A percentile compares a stretch with the other conserved stretches of the same genome.
Evolutionary conservation across 2,888 invertebrate genomes (phyloP).

Genomic region (Apotomis betuletana): DNA sequence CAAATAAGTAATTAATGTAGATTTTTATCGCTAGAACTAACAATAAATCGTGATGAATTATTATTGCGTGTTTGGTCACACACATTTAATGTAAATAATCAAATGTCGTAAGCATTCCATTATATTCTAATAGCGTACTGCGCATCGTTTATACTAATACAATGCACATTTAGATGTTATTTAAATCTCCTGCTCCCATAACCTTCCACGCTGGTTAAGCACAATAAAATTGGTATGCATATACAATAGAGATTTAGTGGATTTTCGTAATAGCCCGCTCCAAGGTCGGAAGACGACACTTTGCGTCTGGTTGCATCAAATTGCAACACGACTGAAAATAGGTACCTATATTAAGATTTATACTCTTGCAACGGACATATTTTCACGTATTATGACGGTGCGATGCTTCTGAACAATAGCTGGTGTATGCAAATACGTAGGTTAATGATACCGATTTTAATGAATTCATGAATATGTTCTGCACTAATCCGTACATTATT

Average conservation of each 20-base stretch:
- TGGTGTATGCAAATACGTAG: conserved; percentile 8
- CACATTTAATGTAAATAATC: conserved; percentile 10
- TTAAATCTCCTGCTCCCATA: conserved; percentile 37
- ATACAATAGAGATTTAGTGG: conserved; percentile 53
- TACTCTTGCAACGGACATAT: conserved; percentile 12
- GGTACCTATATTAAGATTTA: conserved; percentile 20
- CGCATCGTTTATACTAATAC: conserved; percentile 36
- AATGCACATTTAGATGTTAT: conserved; percentile 39
- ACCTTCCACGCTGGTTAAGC: conserved; percentile 42
- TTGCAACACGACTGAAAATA: conserved; percentile 47
- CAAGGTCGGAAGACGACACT: conserved; percentile 53
- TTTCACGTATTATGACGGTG: conserved; percentile 10
- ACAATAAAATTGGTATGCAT: conserved; percentile 64
- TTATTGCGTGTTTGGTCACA: neutral
- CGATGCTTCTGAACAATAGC: conserved; percentile 17
- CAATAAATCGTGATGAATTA: neutral
- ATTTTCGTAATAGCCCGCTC: conserved; percentile 54
- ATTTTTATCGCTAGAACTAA: neutral
- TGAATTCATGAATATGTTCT: conserved; percentile 7
- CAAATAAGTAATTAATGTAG: no score
- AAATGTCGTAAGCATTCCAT: conserved; percentile 21
- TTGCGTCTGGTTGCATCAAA: conserved; percentile 50
- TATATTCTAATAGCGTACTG: conserved; percentile 27
- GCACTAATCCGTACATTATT: neutral
- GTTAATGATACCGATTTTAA: neutral